Evolutionary conservation across 2,797 vertebrate genomes (phyloP), one percentile per base, ranked within the genome.

Genomic region (Rhinichthys osculus): DNA sequence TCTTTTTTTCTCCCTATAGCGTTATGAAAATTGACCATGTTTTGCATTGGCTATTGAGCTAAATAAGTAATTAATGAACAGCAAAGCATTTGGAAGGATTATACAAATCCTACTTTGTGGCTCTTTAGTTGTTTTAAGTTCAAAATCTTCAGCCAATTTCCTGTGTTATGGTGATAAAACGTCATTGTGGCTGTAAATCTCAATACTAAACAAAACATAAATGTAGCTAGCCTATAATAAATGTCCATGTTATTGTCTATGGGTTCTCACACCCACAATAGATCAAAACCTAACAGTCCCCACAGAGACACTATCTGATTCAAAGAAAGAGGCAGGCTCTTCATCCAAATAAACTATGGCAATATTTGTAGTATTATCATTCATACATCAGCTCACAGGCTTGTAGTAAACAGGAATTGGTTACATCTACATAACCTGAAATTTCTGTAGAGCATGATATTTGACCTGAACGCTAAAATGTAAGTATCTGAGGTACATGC

Each of bases 141-240:
- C 33, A 64, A 23, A 33, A 40, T 64, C 57, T 47, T 73, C 7
- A 19, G 70, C 30, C 70, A 85, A 74, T 44, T 67, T 85, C 54
- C 52, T 79, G 74, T 70, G 83, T 70, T 59, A 40, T 73, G 70
- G 42, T 66, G 84, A 74, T 81, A 85, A 81, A 81, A 35, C 11
- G 23, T 85, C 69, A 80, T 10, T 6, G 27, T 80, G 84, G 54
- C 44, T 81, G 44, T 85, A 85, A 85, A 85, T 85, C 84, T 74
- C 69, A 42, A 47, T 21, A 3, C 42, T 67, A 64, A 74, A 74
- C 57, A 74, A 67, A 66, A 59, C 42, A 81, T 57, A 35, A 73
- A 73, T 54, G 84, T 62, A 62, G 57, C 59, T 14, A 21, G 52
- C 52, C 77, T 67, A 42, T 81, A 85, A 85, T 81, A 85, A 85